Percentiles rank a stretch among this genome's conserved stretches.
Evolutionary conservation across 2,113 vertebrate species (phyloP).

Genomic region (Lepus timidus): DNA sequence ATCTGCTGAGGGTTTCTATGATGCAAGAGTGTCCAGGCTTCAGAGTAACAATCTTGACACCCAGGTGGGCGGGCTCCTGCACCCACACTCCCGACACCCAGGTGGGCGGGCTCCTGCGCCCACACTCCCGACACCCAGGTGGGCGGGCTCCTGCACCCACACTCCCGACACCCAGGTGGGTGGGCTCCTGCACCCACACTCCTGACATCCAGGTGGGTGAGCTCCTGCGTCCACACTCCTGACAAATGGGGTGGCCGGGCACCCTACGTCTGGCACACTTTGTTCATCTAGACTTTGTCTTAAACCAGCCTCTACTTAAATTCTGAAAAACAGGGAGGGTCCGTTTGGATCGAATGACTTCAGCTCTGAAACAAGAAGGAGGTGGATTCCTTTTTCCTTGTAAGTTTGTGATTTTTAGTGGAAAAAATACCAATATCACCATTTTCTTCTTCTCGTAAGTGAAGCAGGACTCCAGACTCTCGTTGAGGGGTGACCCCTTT

Average conservation of each 20-base stretch:
- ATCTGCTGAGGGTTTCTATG: background rate
- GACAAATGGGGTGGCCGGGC: background rate
- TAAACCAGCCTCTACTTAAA: background rate
- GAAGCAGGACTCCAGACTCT: conserved; percentile 55
- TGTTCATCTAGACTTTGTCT: background rate
- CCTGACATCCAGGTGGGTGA: too few relatives aligned
- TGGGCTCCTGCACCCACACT: too few relatives aligned
- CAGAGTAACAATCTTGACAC: background rate
- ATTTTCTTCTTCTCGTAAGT: conserved; percentile 29
- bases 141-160: too few relatives aligned
- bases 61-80: too few relatives aligned
- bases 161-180: too few relatives aligned
- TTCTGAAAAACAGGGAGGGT: background rate
- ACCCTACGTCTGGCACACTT: too few relatives aligned
- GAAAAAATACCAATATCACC: background rate
- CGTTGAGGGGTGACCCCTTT: conserved; percentile 67
- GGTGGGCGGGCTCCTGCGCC: too few relatives aligned
- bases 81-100: too few relatives aligned
- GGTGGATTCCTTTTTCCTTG: background rate
- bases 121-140: too few relatives aligned
- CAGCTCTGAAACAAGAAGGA: background rate
- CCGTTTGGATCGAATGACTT: background rate
- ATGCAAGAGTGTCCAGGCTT: background rate
- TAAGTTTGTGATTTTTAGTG: conserved; percentile 38
- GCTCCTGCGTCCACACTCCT: background rate